These are phyloP conservation scores for Hycleus cichorii DNA, from an alignment of 1,140 invertebrate genomes.

Conservation along the genomic window DNA sequence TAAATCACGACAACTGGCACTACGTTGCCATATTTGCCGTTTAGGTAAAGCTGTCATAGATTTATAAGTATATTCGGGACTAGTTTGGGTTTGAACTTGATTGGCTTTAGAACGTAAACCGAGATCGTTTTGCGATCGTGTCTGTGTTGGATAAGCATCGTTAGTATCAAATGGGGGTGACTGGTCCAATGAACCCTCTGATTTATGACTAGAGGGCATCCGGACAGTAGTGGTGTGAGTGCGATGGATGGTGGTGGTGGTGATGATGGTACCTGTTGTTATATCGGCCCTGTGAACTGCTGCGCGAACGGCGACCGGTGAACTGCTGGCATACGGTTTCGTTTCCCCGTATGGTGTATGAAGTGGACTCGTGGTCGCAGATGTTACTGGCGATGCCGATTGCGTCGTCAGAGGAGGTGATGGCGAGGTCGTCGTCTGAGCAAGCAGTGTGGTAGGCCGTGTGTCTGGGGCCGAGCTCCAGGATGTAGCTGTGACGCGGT, in stretches of 20 bases:
- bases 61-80: constrained; percentile 23
- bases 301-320: constrained; percentile 40
- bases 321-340: constrained; percentile 22
- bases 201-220: constrained; percentile 40
- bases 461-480: constrained; percentile 41
- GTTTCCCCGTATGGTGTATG: constrained; percentile 21
- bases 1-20: constrained; percentile 69
- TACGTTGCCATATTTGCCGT: constrained; percentile 61
- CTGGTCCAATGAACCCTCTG: constrained; percentile 33
- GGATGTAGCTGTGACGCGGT: constrained; percentile 40
- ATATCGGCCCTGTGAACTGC: constrained; percentile 42
- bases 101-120: constrained; percentile 27
- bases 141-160: constrained; percentile 38
- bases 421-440: constrained; percentile 41
- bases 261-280: constrained; percentile 37
- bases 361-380: constrained; percentile 39
- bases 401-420: constrained; percentile 42
- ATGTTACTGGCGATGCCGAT: constrained; percentile 38
- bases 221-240: constrained; percentile 35
- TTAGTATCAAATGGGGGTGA: constrained; percentile 29
- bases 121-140: constrained; percentile 37
- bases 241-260: constrained; percentile 25
- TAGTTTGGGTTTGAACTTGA: constrained; percentile 40
- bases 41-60: constrained; percentile 36
- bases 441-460: constrained; percentile 33